Evolutionary conservation across 2,113 vertebrate genomes (phyloP), one percentile per base, ranked within the genome.

Genomic region (Crotalus horridus): DNA sequence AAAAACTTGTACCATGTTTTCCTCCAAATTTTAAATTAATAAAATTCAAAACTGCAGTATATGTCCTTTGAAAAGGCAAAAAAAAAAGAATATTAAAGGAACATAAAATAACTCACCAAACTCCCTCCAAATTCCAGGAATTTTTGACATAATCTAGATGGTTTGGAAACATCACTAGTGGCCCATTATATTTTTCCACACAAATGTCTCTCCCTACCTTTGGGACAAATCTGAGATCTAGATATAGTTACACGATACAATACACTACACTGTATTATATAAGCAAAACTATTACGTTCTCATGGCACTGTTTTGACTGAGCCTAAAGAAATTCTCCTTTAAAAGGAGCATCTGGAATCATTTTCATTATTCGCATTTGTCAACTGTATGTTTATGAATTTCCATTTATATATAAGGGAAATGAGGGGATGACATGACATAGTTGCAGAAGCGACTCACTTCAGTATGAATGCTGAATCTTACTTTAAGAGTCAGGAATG

Each of bases 371-470:
- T 74, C 51, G 55, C 1, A 81, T 9, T 8, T 54, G 46, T 56
- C 15, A 3, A 69, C 6, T 21, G 15, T 17, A 61, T 53, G 11
- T 51, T 51, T 56, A 85, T 1, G 1, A 39, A 54, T 6, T 24
- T 91, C 48, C 93, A 81, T 21, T 59, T 53, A 81, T 56, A 39
- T 56, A 56, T 23, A 88, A 88, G 21, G 12, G 24, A 89, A 53
- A 56, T 0, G 0, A 9, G 0, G 53, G 39, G 6, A 0, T 0
- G 26, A 0, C 43, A 0, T 23, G 69, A n/a, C 54, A 64, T 53
- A 61, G 8, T 46, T 1, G 0, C 2, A 24, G 48, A 46, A 0
- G 0, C 11, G 48, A 11, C 20, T 93, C 69, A 10, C 46, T 33
- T 89, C 53, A 12, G 86, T 39, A 7, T 13, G 61, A 94, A 48